phyloP scores from a whole-genome alignment of 2,797 vertebrate genomes.

The Gymnodraco acuticeps region DNA sequence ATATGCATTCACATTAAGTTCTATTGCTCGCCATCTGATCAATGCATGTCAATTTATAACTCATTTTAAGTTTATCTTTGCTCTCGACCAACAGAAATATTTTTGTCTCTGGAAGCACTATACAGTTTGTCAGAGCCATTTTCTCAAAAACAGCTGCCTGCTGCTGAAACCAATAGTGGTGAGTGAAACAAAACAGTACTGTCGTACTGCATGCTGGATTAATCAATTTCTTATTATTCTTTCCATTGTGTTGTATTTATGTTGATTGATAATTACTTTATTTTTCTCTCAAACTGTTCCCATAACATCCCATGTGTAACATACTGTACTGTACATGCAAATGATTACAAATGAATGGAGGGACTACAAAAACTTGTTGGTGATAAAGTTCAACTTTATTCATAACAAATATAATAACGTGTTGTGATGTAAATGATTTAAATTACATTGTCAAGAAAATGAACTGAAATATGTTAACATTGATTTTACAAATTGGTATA shows the following conservation, averaged over 20 bases:
- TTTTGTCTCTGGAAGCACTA: not conserved
- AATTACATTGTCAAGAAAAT: slow-evolving; percentile 41
- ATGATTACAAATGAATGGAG: not conserved
- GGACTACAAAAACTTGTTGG: slow-evolving; percentile 7
- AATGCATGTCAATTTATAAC: not conserved
- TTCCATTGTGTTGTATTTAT: not conserved
- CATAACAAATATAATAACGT: slow-evolving; percentile 41
- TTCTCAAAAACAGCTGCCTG: too few species aligned
- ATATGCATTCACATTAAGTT: not conserved
- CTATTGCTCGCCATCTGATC: not conserved
- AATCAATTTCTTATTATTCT: not conserved
- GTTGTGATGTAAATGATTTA: slow-evolving; percentile 35
- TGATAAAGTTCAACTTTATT: slow-evolving; percentile 65
- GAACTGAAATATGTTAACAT: slow-evolving; percentile 23
- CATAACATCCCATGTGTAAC: not conserved
- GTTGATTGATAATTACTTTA: not conserved
- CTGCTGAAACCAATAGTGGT: not conserved
- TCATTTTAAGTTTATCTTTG: not conserved
- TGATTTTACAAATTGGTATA: slow-evolving; percentile 50
- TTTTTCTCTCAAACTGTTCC: not conserved
- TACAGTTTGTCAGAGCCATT: not conserved
- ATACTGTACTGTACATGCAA: slow-evolving; percentile 1
- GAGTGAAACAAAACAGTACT: not conserved
- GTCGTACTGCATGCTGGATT: not conserved
- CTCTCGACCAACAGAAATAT: not conserved